These are phyloP conservation scores for Sylvietta virens DNA, from an alignment of 2,113 vertebrate genomes.

Conservation along the genomic window DNA sequence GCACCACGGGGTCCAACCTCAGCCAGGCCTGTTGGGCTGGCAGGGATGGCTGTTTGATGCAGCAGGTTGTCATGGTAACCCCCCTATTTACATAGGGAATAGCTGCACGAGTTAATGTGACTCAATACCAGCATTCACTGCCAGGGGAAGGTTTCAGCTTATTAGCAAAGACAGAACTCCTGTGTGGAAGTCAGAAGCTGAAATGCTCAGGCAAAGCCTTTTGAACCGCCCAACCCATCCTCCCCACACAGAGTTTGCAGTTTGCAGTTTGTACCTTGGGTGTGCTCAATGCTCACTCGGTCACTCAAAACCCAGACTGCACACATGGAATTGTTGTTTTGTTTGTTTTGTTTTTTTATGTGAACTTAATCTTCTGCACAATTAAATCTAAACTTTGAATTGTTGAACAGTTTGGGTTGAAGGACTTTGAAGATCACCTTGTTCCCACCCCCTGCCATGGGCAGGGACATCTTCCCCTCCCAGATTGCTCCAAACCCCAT, in stretches of 20 bases:
- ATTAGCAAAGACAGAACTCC: neutral
- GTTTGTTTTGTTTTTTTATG: neutral
- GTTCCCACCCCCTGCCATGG: neutral
- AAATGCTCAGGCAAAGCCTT: neutral
- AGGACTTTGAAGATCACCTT: neutral
- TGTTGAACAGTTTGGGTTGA: neutral
- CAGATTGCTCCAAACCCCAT: fast-evolving
- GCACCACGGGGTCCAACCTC: neutral
- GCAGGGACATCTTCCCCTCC: neutral
- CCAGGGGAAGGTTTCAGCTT: neutral
- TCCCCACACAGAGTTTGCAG: neutral
- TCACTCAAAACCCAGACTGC: neutral
- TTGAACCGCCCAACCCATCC: neutral
- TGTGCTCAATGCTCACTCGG: neutral
- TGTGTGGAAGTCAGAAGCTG: neutral
- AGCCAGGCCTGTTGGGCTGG: neutral
- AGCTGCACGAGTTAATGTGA: neutral
- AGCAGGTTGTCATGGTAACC: conserved; percentile 3
- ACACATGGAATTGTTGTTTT: neutral
- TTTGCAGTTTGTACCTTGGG: fast-evolving
- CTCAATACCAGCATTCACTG: neutral
- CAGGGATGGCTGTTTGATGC: neutral
- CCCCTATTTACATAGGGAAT: neutral
- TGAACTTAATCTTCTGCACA: neutral
- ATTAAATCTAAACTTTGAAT: neutral